A percentile compares a stretch with the other conserved stretches of the same genome.
phyloP scores from a whole-genome alignment of 2,797 vertebrate species.

The Hirundo rustica region DNA sequence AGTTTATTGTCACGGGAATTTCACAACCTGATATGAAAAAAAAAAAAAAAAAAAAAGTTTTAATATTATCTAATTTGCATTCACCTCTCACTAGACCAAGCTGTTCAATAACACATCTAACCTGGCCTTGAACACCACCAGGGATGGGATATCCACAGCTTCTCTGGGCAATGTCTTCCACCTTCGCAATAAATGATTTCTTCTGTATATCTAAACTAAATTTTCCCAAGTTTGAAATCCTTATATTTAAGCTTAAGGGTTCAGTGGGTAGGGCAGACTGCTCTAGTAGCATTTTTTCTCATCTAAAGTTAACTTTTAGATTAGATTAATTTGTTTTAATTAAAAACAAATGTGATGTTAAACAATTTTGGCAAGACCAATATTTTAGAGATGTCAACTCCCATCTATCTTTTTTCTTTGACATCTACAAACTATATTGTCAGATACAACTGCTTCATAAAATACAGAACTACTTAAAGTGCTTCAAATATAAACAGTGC shows the following conservation, averaged over 20 bases:
- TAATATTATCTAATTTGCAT: not conserved
- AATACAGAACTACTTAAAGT: not conserved
- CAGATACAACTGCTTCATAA: not conserved
- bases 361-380: not conserved
- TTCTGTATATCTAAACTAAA: not conserved
- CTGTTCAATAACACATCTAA: not conserved
- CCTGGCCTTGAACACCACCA: rapidly evolving
- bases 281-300: not conserved
- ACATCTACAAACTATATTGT: not conserved
- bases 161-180: not conserved
- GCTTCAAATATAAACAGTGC: not conserved
- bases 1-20: not conserved
- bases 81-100: not conserved
- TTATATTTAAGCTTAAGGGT: not conserved
- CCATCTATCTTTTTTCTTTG: not conserved
- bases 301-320: not conserved
- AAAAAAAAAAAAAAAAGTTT: not conserved
- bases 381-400: not conserved
- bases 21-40: not conserved
- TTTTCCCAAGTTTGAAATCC: not conserved
- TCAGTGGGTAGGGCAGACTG: not conserved
- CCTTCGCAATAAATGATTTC: not conserved
- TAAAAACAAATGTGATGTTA: not conserved
- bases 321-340: not conserved
- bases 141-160: not conserved